phyloP scores from a whole-genome alignment of 2,888 invertebrate species.

The Galerucella nymphaeae region DNA sequence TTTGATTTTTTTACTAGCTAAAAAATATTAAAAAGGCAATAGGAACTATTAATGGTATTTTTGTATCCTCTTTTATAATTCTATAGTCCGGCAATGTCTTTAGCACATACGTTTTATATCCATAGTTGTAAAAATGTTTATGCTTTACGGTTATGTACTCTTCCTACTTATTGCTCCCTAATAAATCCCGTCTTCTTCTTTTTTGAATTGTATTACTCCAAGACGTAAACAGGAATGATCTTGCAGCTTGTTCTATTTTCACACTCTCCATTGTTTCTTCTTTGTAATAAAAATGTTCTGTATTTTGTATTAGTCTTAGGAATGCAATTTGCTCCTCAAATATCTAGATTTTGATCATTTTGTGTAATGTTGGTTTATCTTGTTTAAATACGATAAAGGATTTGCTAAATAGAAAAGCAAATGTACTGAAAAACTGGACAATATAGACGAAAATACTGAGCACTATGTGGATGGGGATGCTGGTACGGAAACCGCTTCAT shows the following conservation, averaged over 20 bases:
- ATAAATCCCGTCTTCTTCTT: constrained; percentile 8
- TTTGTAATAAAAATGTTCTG: constrained; percentile 10
- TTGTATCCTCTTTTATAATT: not conserved
- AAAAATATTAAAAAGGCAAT: not conserved
- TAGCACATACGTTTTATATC: constrained; percentile 17
- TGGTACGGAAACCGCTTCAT: constrained; percentile 36
- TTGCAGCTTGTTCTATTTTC: constrained; percentile 9
- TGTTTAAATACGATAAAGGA: constrained; percentile 29
- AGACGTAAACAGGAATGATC: constrained; percentile 14
- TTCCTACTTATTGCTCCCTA: constrained; percentile 18
- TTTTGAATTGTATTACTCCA: constrained; percentile 2
- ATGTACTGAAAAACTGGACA: constrained; percentile 43
- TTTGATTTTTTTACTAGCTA: not conserved
- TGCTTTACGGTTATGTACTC: constrained; percentile 16
- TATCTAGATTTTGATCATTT: constrained; percentile 19
- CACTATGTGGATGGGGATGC: constrained; percentile 32
- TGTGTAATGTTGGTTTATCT: constrained; percentile 32
- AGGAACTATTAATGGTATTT: not conserved
- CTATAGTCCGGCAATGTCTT: not conserved
- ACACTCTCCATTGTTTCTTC: not conserved
- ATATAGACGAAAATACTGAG: constrained; percentile 36
- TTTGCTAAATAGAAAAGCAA: constrained; percentile 39
- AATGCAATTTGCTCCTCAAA: no score
- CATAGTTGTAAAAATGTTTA: constrained; percentile 19
- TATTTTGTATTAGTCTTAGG: not conserved